phyloP scores from a whole-genome alignment of 2,888 invertebrate species.

The Megalurothrips usitatus region DNA sequence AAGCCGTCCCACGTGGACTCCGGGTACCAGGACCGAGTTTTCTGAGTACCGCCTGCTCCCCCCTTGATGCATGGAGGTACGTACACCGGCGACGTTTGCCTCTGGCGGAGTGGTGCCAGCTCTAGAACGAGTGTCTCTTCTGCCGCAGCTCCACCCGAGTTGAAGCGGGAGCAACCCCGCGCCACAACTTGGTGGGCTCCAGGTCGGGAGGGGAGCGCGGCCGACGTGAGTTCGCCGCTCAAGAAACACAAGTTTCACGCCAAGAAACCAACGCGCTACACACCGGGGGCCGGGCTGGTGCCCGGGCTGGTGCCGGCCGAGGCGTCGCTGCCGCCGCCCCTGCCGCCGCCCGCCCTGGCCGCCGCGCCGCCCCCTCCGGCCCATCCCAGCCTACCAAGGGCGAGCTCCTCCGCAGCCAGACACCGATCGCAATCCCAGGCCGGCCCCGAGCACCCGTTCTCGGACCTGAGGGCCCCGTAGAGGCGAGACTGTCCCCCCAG shows the following conservation, averaged over 20 bases:
- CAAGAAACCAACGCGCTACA: not conserved
- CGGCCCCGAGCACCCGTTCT: not conserved
- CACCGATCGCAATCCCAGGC: not conserved
- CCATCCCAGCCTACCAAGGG: not conserved
- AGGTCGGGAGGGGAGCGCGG: conserved; percentile 11
- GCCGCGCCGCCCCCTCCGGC: too few relatives aligned
- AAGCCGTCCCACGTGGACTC: conserved; percentile 60
- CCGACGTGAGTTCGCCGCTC: conserved; percentile 8
- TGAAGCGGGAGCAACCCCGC: not conserved
- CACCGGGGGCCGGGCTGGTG: not conserved
- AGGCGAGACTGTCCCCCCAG: not conserved
- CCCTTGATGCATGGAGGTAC: conserved; percentile 17
- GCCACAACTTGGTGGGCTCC: not conserved
- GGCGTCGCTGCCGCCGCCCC: not conserved
- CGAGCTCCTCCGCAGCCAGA: not conserved
- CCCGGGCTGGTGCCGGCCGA: not conserved
- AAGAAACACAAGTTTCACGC: conserved; percentile 10
- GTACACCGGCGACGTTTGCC: not conserved
- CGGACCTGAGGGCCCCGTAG: not conserved
- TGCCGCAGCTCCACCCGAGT: not conserved
- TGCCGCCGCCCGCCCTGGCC: not conserved
- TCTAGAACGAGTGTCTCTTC: not conserved
- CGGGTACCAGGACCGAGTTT: conserved; percentile 81
- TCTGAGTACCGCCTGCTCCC: conserved; percentile 48
- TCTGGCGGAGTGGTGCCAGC: not conserved